Base-by-base conservation (phyloP, 2,888 invertebrate genomes). In the Prosapia bicincta region DNA sequence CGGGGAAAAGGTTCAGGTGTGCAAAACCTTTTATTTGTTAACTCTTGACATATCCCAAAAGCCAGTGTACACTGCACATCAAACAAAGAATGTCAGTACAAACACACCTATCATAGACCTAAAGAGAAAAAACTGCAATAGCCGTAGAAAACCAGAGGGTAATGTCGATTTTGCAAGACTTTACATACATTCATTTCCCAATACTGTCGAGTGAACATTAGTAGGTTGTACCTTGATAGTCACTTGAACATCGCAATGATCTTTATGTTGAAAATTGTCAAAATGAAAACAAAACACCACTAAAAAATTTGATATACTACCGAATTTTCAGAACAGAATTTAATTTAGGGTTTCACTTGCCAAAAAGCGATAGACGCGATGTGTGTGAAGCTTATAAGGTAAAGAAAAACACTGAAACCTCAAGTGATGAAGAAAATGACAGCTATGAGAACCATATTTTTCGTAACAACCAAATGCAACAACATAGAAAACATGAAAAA, bases 31-130 rank as follows among this genome's bases (percentile, higher is more conserved):
- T n/a, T n/a, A n/a, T n/a, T n/a, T n/a, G n/a, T n/a, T 72, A 15
- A 72, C 66, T 65, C 66, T 72, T 13, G 69, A 32, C 32, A 69
- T 72, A 54, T 72, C 66, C 1, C 26, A 72, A 72, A 72, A 72
- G 23, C 26, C 26, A 6, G 26, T 67, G n/a, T 67, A 67, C 15
- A 69, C 70, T 23, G 70, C 70, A 20, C 70, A 30, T 32, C 30
- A 69, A 7, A 69, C 13, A 69, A 30, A n/a, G n/a, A n/a, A n/a
- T n/a, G n/a, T n/a, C n/a, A n/a, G n/a, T n/a, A n/a, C n/a, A n/a
- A n/a, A n/a, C 32, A 69, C 70, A 13, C 30, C 70, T 9, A 69
- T 32, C n/a, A n/a, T n/a, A 23, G 70, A 69, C 9, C 70, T n/a
- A 20, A 69, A 32, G 32, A 20, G 70, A 30, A 69, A 2, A 38